A percentile compares a stretch with the other conserved stretches of the same genome.
Evolutionary conservation across 2,888 invertebrate genomes (phyloP).

Genomic region (Epirrhoe tristata): DNA sequence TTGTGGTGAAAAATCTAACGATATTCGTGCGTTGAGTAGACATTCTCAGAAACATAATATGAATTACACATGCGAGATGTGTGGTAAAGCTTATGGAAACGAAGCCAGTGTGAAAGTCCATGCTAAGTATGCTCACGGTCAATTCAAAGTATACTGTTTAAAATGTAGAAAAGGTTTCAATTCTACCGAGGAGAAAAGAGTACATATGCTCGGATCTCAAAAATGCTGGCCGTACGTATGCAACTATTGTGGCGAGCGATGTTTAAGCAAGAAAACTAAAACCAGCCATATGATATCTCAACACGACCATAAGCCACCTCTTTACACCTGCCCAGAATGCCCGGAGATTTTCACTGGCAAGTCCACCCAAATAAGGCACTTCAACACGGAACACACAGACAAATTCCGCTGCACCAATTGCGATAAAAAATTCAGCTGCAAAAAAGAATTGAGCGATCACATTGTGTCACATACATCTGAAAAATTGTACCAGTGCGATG

Average conservation of each 20-base stretch:
- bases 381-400: slow-evolving; percentile 45
- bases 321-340: slow-evolving; percentile 52
- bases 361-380: slow-evolving; percentile 45
- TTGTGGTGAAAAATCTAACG: slow-evolving; percentile 37
- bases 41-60: slow-evolving; percentile 40
- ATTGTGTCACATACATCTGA: slow-evolving; percentile 36
- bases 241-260: slow-evolving; percentile 48
- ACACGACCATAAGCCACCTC: slow-evolving; percentile 44
- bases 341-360: slow-evolving; percentile 47
- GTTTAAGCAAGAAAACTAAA: slow-evolving; percentile 46
- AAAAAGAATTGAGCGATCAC: slow-evolving; percentile 30
- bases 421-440: slow-evolving; percentile 36
- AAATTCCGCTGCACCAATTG: slow-evolving; percentile 39
- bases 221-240: slow-evolving; percentile 51
- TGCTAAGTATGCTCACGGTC: slow-evolving; percentile 30
- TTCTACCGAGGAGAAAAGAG: slow-evolving; percentile 40
- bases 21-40: slow-evolving; percentile 38
- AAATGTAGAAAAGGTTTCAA: slow-evolving; percentile 39
- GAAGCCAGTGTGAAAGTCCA: slow-evolving; percentile 35
- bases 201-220: slow-evolving; percentile 45
- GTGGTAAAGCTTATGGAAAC: slow-evolving; percentile 40
- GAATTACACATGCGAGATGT: slow-evolving; percentile 42
- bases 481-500: slow-evolving; percentile 37
- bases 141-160: slow-evolving; percentile 32
- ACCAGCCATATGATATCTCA: slow-evolving; percentile 44